phyloP scores from a whole-genome alignment of 2,797 vertebrate genomes.

The Zenarchopterus dispar region DNA sequence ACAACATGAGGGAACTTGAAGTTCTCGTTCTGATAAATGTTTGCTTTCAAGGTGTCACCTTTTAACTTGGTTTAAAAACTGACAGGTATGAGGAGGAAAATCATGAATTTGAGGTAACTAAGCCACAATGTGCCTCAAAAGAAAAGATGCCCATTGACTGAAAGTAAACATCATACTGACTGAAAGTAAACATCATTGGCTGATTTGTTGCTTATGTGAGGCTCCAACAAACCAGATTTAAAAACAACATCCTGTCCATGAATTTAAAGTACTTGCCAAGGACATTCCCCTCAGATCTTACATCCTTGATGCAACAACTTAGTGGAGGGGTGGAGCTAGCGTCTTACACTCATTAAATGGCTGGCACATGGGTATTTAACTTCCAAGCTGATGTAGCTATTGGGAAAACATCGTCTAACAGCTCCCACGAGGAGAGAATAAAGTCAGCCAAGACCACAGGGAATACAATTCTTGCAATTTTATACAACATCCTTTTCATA shows the following conservation, averaged over 20 bases:
- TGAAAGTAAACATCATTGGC: background rate
- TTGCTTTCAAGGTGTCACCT: background rate
- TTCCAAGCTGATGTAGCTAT: background rate
- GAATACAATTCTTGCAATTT: constrained; percentile 3
- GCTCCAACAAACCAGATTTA: background rate
- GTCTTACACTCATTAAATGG: background rate
- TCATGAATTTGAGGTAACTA: too few species aligned
- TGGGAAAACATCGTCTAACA: background rate
- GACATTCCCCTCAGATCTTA: background rate
- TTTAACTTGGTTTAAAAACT: background rate
- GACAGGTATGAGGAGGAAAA: too few species aligned
- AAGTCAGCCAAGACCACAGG: background rate
- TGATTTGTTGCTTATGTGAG: too few species aligned
- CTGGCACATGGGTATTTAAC: background rate
- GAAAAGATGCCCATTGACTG: background rate
- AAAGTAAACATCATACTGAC: background rate
- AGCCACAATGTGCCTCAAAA: too few species aligned
- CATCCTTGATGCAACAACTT: constrained; percentile 2
- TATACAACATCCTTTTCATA: background rate
- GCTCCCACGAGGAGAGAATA: background rate
- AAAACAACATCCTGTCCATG: background rate
- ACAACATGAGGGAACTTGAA: background rate
- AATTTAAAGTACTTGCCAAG: background rate
- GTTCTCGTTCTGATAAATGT: background rate
- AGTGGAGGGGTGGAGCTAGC: background rate